Evolutionary conservation across 1,140 invertebrate species (phyloP), one percentile per base, ranked within the genome.

Genomic region (Ceratosolen fusciceps): DNA sequence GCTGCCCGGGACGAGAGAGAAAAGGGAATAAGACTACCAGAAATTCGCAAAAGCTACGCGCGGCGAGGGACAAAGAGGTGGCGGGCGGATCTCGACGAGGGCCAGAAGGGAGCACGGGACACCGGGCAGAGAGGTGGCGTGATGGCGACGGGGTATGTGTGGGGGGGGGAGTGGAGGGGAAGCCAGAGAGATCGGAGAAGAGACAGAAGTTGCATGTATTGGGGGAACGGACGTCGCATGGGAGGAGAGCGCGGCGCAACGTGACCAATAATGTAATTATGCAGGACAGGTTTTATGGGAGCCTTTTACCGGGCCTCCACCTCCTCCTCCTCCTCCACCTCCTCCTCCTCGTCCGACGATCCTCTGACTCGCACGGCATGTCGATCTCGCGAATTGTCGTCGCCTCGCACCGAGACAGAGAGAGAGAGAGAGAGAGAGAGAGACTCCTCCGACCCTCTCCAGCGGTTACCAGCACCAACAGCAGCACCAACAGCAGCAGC

Each of bases 201-300:
- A 54, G 49, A 73, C 71, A 37, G 71, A 37, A 65, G 31, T 37
- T 24, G 31, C 60, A 37, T 65, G 60, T 65, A n/a, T 56, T 34
- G 52, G 52, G n/a, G n/a, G n/a, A n/a, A n/a, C n/a, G n/a, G n/a
- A 16, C 14, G 10, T 24, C 58, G 52, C 52, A 37, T 37, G 52
- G 29, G 71, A 34, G 29, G 71, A 56, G 39, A 31, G 60, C 19
- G 60, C 31, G 34, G 60, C 31, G 34, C 34, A 84, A 87, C 86
- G 83, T 86, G 85, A 85, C 83, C 87, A 86, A 87, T 88, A 87
- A 87, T 85, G 83, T 84, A 86, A 88, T 88, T 85, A 86, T 87
- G 84, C 86, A 77, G 81, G 86, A 88, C 86, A 84, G 83, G 86
- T 87, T 88, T 86, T 70, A 70, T 70, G 67, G 39, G 12, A 4